Evolutionary conservation across 2,113 vertebrate species (phyloP).

Genomic region (Chelonoidis abingdonii): DNA sequence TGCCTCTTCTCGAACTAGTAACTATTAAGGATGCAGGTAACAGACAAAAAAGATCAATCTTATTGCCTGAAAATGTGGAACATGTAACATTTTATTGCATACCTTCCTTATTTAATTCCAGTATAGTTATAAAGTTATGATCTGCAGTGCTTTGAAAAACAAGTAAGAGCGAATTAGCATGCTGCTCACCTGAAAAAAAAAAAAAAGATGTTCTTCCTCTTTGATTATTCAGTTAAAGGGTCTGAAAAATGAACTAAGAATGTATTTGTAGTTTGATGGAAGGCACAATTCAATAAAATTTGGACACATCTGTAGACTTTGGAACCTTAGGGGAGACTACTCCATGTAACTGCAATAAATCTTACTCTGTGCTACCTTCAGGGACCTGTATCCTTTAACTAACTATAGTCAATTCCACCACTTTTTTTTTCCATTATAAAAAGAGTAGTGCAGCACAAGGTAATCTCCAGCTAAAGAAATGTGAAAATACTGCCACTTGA

Average conservation of each 20-base stretch:
- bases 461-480: slow-evolving; percentile 10
- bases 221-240: background rate
- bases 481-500: background rate
- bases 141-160: background rate
- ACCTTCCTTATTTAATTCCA: slow-evolving; percentile 44
- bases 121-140: slow-evolving; percentile 26
- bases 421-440: slow-evolving; percentile 3
- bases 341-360: background rate
- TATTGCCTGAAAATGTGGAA: slow-evolving; percentile 30
- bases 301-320: background rate
- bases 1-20: slow-evolving; percentile 43
- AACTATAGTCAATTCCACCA: background rate
- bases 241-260: slow-evolving; percentile 5
- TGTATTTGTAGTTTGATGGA: background rate
- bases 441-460: background rate
- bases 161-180: background rate
- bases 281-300: background rate
- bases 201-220: background rate
- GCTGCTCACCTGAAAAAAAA: background rate
- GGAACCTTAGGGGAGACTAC: background rate
- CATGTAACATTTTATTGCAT: slow-evolving; percentile 61
- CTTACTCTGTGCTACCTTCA: background rate
- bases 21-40: slow-evolving; percentile 35
- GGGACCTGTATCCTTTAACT: background rate
- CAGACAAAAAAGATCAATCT: slow-evolving; percentile 33